Base-by-base conservation (phyloP, 2,113 vertebrate genomes). In the Halichoeres trimaculatus region DNA sequence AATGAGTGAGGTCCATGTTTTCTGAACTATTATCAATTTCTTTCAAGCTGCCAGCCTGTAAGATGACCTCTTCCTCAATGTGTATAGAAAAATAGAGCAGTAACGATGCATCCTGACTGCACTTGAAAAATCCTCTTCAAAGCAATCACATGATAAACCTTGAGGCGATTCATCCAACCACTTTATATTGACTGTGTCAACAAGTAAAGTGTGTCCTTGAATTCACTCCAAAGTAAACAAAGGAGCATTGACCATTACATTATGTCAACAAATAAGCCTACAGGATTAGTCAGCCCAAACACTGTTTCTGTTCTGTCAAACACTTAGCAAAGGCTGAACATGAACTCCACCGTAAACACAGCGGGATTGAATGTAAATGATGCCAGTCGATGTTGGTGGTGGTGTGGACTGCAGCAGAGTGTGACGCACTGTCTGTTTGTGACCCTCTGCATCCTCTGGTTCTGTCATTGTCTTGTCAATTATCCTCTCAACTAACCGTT, bases 391-490 rank as follows among this genome's bases (percentile, higher is more conserved):
- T 65, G 20, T 26, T 10, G n/a, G 4, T 16, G 14, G 16, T 17
- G 43, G 50, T 20, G 22, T 23, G 19, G 9, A 24, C 47, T 24
- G 22, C 43, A 20, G 56, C 38, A 20, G 41, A 20, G 41, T 26
- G 6, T 61, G 16, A 40, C 7, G 20, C 5, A 48, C 8, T 43
- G 53, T 40, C 64, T 53, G 40, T 65, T 57, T 60, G 41, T 35
- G 20, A 47, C 40, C 43, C 45, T 45, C 51, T 57, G 35, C 22
- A 43, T 63, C 70, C 52, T 5, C 43, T 52, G 11, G 13, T 61
- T 17, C 43, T 12, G 52, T 45, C 73, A 68, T 85, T 72, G 70
- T 41, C 61, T 55, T 70, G 48, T 65, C n/a, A 53, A 60, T 74
- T 36, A 73, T 59, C 11, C 16, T 20, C 67, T 60, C 16, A 16